phyloP scores from a whole-genome alignment of 2,888 invertebrate genomes.

The Bellardia bayeri region DNA sequence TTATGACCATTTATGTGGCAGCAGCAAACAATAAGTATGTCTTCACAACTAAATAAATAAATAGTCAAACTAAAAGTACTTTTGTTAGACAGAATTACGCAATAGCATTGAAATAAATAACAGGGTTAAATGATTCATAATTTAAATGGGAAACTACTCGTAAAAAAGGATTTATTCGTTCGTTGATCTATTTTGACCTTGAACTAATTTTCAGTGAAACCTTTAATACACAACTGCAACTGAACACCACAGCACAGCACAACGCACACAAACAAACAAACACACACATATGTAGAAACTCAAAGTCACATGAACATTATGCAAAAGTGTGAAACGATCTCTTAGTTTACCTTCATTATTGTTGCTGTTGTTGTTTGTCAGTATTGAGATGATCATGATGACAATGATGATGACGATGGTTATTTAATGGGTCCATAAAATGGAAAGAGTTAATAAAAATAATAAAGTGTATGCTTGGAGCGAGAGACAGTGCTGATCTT shows the following conservation, averaged over 20 bases:
- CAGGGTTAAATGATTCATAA: conserved; percentile 49
- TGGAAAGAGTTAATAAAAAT: conserved; percentile 66
- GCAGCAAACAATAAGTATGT: conserved; percentile 14
- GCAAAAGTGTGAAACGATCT: conserved; percentile 58
- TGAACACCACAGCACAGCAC: not conserved
- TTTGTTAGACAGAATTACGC: conserved; percentile 52
- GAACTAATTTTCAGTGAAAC: conserved; percentile 65
- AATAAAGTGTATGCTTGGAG: not conserved
- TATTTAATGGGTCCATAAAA: conserved; percentile 64
- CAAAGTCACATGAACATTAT: conserved; percentile 20
- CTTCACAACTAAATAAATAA: conserved; percentile 19
- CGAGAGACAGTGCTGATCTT: not conserved
- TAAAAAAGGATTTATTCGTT: conserved; percentile 51
- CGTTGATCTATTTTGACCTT: conserved; percentile 76
- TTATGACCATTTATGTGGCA: conserved; percentile 51
- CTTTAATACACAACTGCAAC: conserved; percentile 32
- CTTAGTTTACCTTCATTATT: conserved; percentile 42
- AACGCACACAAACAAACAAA: not conserved
- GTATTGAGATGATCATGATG: conserved; percentile 2
- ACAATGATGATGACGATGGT: conserved; percentile 26
- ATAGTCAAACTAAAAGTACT: conserved; percentile 27
- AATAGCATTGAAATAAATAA: conserved; percentile 37
- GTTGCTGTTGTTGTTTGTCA: conserved; percentile 1
- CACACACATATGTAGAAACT: not conserved
- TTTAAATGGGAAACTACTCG: conserved; percentile 32